These are phyloP conservation scores for Synergus gifuensis DNA, from an alignment of 2,888 invertebrate species.

Conservation along the genomic window DNA sequence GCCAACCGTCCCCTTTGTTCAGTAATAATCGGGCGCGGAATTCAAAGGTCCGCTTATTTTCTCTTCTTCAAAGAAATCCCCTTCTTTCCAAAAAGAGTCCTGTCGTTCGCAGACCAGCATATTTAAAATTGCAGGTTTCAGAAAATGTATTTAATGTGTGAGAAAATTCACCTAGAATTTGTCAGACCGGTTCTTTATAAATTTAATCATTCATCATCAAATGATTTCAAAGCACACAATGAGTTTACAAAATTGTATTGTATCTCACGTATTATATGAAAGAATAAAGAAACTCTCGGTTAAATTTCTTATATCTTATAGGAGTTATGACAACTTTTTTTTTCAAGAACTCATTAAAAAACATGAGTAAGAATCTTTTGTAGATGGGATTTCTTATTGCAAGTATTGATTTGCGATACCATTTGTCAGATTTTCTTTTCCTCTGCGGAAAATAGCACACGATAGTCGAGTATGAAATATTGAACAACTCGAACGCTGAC, in stretches of 20 bases:
- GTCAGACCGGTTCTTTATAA: not conserved
- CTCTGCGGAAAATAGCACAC: not conserved
- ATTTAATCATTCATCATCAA: not conserved
- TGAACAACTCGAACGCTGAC: conserved; percentile 16
- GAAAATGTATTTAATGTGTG: not conserved
- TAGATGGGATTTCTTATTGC: not conserved
- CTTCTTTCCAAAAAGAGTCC: not conserved
- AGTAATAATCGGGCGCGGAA: conserved; percentile 45
- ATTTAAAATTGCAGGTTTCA: conserved; percentile 13
- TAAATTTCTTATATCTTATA: no score
- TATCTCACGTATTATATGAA: no score
- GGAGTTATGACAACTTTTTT: not conserved
- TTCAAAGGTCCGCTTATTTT: conserved; percentile 36
- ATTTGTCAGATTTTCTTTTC: conserved; percentile 2
- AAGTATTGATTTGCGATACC: conserved; percentile 2
- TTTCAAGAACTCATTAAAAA: not conserved
- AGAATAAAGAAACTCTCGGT: no score
- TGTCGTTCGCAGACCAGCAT: conserved; percentile 21
- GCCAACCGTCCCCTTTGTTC: conserved; percentile 45
- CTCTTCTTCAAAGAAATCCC: conserved; percentile 36
- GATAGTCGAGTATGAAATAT: conserved; percentile 8
- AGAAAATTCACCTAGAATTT: not conserved
- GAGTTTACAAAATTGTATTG: no score
- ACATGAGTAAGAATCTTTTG: not conserved
- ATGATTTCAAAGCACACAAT: no score